phyloP scores from a whole-genome alignment of 2,888 invertebrate genomes.

The Spodoptera picta region DNA sequence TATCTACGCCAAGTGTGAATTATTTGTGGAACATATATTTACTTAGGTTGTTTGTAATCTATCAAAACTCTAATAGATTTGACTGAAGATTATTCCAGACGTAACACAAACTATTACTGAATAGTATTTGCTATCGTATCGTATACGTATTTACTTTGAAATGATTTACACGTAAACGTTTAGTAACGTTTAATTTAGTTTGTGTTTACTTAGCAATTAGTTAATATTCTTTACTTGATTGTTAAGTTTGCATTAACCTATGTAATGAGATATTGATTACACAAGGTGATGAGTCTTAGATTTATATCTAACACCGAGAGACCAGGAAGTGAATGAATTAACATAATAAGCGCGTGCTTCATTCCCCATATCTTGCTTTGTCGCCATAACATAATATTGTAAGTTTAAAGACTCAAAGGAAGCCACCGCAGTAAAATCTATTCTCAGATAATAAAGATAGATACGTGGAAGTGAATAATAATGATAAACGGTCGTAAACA shows the following conservation, averaged over 20 bases:
- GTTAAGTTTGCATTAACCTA: constrained; percentile 11
- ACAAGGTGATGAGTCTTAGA: constrained; percentile 32
- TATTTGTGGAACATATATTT: constrained; percentile 58
- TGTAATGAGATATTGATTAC: constrained; percentile 5
- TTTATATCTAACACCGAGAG: constrained; percentile 21
- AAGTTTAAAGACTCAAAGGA: constrained; percentile 61
- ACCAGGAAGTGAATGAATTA: constrained; percentile 16
- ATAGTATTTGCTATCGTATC: constrained; percentile 24
- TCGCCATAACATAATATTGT: constrained; percentile 24
- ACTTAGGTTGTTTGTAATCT: constrained; percentile 59
- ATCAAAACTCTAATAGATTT: constrained; percentile 53
- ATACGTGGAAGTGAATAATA: constrained; percentile 68
- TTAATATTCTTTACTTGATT: constrained; percentile 9
- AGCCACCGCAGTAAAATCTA: constrained; percentile 75
- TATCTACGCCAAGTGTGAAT: constrained; percentile 49
- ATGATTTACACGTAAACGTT: constrained; percentile 31
- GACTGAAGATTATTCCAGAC: constrained; percentile 50
- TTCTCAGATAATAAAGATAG: constrained; percentile 75
- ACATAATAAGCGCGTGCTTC: constrained; percentile 1
- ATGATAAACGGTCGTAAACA: constrained; percentile 82
- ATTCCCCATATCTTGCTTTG: constrained; percentile 12
- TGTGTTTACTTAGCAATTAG: constrained; percentile 16
- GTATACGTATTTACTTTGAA: constrained; percentile 23
- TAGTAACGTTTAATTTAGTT: constrained; percentile 19
- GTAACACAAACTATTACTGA: constrained; percentile 49